phyloP scores from a whole-genome alignment of 2,888 invertebrate genomes.

The Acleris emargana region DNA sequence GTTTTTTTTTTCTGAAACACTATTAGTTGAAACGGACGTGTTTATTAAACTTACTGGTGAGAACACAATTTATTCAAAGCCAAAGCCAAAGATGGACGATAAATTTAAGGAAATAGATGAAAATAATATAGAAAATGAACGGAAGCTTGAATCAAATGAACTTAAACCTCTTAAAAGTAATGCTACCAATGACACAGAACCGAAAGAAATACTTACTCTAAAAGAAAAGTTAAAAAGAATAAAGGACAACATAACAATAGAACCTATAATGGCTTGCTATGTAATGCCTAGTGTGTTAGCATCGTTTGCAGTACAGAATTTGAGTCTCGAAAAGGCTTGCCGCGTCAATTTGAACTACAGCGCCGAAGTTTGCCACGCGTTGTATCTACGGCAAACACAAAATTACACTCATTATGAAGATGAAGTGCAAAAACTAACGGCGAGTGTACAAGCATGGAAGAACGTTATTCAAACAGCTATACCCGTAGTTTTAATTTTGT shows the following conservation, averaged over 20 bases:
- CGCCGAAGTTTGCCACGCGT: constrained; percentile 88
- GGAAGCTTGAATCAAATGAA: constrained; percentile 43
- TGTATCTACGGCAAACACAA: constrained; percentile 88
- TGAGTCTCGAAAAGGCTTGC: constrained; percentile 93
- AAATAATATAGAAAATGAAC: constrained; percentile 40
- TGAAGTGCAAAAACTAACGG: constrained; percentile 88
- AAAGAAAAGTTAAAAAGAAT: constrained; percentile 65
- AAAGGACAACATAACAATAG: constrained; percentile 86
- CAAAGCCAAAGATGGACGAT: not conserved
- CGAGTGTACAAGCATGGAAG: constrained; percentile 92
- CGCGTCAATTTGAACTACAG: constrained; percentile 90
- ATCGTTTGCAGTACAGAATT: constrained; percentile 90
- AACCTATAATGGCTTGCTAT: constrained; percentile 89
- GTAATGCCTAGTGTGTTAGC: constrained; percentile 86
- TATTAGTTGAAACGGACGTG: no score
- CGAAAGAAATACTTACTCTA: constrained; percentile 54
- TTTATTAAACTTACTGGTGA: no score
- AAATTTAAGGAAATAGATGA: constrained; percentile 39
- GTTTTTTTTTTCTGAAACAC: no score
- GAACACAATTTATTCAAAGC: no score
- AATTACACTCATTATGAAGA: constrained; percentile 82
- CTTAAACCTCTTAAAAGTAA: constrained; percentile 56
- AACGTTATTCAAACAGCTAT: constrained; percentile 91
- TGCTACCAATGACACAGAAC: constrained; percentile 37
- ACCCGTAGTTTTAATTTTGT: constrained; percentile 91